phyloP scores from a whole-genome alignment of 2,797 vertebrate genomes.

The Amblyopsis hoosieri region DNA sequence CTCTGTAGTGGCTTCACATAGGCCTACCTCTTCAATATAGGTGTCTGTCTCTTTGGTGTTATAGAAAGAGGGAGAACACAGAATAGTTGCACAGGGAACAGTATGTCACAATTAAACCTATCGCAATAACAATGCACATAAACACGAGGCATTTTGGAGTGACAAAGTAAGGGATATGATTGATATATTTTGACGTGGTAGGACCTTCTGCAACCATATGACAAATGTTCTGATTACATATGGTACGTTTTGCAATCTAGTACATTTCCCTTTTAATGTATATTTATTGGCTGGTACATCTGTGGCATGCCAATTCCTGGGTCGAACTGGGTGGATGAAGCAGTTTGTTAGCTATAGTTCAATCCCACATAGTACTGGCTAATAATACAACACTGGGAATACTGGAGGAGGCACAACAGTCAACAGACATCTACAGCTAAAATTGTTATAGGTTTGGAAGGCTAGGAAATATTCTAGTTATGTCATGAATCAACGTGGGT shows the following conservation, averaged over 20 bases:
- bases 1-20: constrained; percentile 18
- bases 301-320: constrained; percentile 23
- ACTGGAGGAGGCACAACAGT: constrained; percentile 67
- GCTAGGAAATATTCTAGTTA: constrained; percentile 49
- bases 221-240: constrained; percentile 55
- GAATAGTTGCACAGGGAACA: constrained; percentile 6
- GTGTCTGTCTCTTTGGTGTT: constrained; percentile 71
- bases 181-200: constrained; percentile 33
- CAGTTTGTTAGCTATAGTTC: constrained; percentile 27
- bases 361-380: constrained; percentile 41
- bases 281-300: constrained; percentile 37
- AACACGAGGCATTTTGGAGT: constrained; percentile 25
- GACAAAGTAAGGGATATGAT: constrained; percentile 10
- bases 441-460: constrained; percentile 61
- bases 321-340: constrained; percentile 28
- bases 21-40: constrained; percentile 28
- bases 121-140: constrained; percentile 30
- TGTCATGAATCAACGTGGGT: constrained; percentile 40
- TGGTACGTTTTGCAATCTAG: constrained; percentile 57
- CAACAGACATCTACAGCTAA: constrained; percentile 63
- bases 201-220: constrained; percentile 65
- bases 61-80: constrained; percentile 45
- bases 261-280: constrained; percentile 42
- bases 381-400: constrained; percentile 53
- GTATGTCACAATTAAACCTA: constrained; percentile 13